These are phyloP conservation scores for Heliconius hewitsoni DNA, from an alignment of 1,140 invertebrate species.

Conservation along the genomic window DNA sequence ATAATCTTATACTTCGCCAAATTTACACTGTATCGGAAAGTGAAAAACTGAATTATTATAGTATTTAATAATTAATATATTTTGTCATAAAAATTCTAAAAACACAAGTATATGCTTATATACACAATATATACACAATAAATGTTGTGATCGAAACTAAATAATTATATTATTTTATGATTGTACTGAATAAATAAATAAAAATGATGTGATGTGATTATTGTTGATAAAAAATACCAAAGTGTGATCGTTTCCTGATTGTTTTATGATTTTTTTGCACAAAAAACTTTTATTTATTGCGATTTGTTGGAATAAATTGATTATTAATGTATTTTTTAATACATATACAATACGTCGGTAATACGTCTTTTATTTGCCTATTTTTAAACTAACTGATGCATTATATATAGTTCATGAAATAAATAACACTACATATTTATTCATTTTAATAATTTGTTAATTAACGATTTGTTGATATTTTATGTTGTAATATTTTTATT, in stretches of 20 bases:
- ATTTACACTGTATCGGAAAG: no score
- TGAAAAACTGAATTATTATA: neutral
- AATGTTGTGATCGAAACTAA: neutral
- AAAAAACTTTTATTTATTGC: constrained; percentile 14
- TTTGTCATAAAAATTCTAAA: neutral
- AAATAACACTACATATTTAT: no score
- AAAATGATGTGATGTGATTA: neutral
- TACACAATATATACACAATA: neutral
- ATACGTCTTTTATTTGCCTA: neutral
- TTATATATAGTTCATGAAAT: no score
- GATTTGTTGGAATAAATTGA: constrained; percentile 10
- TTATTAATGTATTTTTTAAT: constrained; percentile 6
- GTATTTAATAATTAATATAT: neutral
- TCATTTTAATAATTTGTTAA: no score
- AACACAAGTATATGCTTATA: neutral
- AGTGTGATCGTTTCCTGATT: constrained; percentile 5
- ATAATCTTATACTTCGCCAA: neutral
- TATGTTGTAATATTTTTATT: no score
- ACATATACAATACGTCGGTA: neutral
- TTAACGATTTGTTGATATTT: no score
- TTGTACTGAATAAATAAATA: constrained; percentile 4
- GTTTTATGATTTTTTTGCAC: constrained; percentile 19
- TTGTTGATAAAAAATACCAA: neutral
- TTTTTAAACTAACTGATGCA: neutral
- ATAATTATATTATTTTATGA: neutral